phyloP scores from a whole-genome alignment of 1,140 invertebrate genomes.

The Ditylenchus dipsaci region DNA sequence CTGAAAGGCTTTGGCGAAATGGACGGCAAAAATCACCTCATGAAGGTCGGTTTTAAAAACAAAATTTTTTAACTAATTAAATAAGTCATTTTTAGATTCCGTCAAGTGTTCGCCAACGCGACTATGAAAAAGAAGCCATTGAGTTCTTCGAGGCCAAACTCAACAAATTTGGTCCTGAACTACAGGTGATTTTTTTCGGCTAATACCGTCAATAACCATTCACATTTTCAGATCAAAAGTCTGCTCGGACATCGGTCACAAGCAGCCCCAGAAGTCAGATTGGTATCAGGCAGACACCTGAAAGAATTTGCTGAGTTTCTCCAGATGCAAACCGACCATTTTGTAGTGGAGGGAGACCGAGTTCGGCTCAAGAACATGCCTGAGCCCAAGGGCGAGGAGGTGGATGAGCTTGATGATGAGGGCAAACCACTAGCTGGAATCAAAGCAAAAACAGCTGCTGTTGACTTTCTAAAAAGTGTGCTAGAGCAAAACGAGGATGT shows the following conservation, averaged over 20 bases:
- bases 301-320: conserved; percentile 79
- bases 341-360: conserved; percentile 79
- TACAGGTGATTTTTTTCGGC: conserved; percentile 64
- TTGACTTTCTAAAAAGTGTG: conserved; percentile 55
- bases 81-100: conserved; percentile 27
- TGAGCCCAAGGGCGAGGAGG: conserved; percentile 59
- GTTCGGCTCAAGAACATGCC: conserved; percentile 66
- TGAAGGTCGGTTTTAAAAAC: conserved; percentile 38
- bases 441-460: conserved; percentile 57
- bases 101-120: conserved; percentile 66
- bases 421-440: conserved; percentile 54
- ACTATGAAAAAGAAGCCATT: conserved; percentile 70
- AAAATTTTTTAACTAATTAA: too few relatives aligned
- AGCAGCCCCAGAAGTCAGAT: conserved; percentile 86
- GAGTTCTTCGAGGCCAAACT: conserved; percentile 88
- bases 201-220: too few relatives aligned
- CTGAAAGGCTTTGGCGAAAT: conserved; percentile 69
- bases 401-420: conserved; percentile 55
- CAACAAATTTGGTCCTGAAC: conserved; percentile 78
- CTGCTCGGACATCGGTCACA: conserved; percentile 84
- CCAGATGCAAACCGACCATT: conserved; percentile 75
- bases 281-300: conserved; percentile 85
- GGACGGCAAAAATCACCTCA: conserved; percentile 57
- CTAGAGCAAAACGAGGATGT: conserved; percentile 56
- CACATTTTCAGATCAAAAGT: conserved; percentile 73